Conservation (phyloP, 2,113 vertebrate species). For the Myiopsitta monachus region DNA sequence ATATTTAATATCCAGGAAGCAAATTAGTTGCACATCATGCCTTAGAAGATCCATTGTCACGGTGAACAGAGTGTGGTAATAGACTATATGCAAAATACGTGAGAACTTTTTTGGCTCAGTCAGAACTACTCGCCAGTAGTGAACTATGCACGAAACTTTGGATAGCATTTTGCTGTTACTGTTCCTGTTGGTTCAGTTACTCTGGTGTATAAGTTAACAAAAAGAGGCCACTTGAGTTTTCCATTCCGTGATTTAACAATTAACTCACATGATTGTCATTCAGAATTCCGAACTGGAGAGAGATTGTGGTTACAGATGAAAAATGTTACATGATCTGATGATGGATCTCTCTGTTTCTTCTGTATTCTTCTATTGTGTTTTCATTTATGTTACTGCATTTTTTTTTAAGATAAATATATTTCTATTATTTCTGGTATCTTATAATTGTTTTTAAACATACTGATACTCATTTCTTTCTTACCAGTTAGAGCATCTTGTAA, state of each 20-base stretch:
- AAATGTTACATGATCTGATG: neutral
- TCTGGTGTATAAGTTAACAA: neutral
- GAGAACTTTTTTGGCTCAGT: neutral
- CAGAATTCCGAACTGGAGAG: neutral
- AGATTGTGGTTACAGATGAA: neutral
- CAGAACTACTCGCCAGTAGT: neutral
- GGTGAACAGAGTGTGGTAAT: neutral
- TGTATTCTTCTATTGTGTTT: neutral
- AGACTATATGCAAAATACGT: no score
- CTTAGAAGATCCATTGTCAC: neutral
- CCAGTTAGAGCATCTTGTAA: constrained; percentile 77
- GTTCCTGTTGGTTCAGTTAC: neutral
- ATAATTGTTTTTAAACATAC: neutral
- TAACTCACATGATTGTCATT: neutral
- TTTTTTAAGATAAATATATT: neutral
- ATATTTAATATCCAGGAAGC: neutral
- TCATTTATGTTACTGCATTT: neutral
- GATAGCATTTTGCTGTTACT: neutral
- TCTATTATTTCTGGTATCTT: neutral
- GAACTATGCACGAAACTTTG: neutral
- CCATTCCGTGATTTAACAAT: neutral
- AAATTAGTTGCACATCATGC: neutral
- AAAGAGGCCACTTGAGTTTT: neutral
- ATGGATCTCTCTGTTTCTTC: neutral
- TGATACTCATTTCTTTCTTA: neutral